phyloP scores from a whole-genome alignment of 2,888 invertebrate species.

The Vandiemenella viatica region DNA sequence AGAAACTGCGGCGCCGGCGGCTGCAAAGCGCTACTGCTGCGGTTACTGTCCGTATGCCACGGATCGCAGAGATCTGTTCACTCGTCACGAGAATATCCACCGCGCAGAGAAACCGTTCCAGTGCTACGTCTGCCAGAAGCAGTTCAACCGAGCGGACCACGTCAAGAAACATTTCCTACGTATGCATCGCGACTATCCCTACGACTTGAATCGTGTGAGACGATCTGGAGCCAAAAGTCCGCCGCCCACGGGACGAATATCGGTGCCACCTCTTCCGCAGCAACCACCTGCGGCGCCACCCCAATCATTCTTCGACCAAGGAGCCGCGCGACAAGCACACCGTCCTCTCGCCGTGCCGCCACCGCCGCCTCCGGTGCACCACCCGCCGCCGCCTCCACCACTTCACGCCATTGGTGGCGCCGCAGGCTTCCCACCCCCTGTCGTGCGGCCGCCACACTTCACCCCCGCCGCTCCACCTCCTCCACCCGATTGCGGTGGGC shows the following conservation, averaged over 20 bases:
- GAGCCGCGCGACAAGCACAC: conserved; percentile 6
- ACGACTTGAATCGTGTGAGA: conserved; percentile 69
- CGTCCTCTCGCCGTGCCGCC: conserved; percentile 13
- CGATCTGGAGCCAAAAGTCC: conserved; percentile 23
- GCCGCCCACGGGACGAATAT: conserved; percentile 4
- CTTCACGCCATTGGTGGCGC: conserved; percentile 11
- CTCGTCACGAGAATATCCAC: conserved; percentile 85
- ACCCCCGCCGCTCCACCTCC: conserved; percentile 5
- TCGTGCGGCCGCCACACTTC: conserved; percentile 13
- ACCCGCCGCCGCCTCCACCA: conserved; percentile 6
- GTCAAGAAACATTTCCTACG: conserved; percentile 86
- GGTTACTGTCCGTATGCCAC: conserved; percentile 81
- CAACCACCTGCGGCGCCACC: conserved; percentile 6
- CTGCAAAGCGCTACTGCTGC: conserved; percentile 54
- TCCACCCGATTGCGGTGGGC: conserved; percentile 5
- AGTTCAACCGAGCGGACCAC: conserved; percentile 86
- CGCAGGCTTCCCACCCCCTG: conserved; percentile 9
- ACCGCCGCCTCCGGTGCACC: conserved; percentile 10
- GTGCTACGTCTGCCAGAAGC: conserved; percentile 82
- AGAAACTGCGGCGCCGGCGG: conserved; percentile 6
- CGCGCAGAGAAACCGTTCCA: conserved; percentile 87
- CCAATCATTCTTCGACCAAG: conserved; percentile 7
- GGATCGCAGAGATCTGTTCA: conserved; percentile 77
- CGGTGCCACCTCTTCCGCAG: conserved; percentile 4
- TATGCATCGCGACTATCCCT: conserved; percentile 81